phyloP scores from a whole-genome alignment of 2,888 invertebrate genomes.

The Cacoxenus indagator region DNA sequence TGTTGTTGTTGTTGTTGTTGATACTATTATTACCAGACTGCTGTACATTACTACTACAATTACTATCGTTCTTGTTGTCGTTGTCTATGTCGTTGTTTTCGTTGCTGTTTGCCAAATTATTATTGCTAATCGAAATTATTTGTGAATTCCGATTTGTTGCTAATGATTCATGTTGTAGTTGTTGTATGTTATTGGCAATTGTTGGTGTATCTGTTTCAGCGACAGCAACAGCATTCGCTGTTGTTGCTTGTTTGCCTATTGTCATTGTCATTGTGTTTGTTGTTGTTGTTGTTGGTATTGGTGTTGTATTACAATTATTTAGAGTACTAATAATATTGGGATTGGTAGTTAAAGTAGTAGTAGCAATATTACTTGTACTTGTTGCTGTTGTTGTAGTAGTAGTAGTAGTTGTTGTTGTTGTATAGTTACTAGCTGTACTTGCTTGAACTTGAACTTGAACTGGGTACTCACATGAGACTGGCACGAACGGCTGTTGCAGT shows the following conservation, averaged over 20 bases:
- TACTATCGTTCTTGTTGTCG: conserved; percentile 36
- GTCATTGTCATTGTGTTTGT: conserved; percentile 37
- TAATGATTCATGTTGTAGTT: conserved; percentile 29
- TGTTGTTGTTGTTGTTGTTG: conserved; percentile 47
- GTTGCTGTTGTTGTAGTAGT: conserved; percentile 56
- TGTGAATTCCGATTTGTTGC: conserved; percentile 15
- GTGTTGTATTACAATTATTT: conserved; percentile 39
- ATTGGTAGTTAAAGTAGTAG: conserved; percentile 53
- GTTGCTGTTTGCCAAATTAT: conserved; percentile 28
- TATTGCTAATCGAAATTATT: conserved; percentile 21
- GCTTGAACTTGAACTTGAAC: conserved; percentile 43
- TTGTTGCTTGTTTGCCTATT: conserved; percentile 45
- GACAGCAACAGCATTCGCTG: conserved; percentile 34
- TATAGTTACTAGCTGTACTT: conserved; percentile 35
- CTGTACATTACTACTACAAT: conserved; percentile 15
- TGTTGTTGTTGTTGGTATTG: conserved; percentile 30
- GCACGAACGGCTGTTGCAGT: conserved; percentile 94
- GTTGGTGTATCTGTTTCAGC: conserved; percentile 32
- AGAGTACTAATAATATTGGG: conserved; percentile 41
- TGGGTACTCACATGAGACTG: conserved; percentile 97
- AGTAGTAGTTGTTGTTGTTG: conserved; percentile 43
- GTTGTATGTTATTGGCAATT: conserved; percentile 36
- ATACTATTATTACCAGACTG: conserved; percentile 37
- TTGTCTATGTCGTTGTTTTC: too few species aligned
- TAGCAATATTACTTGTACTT: conserved; percentile 44